Evolutionary conservation across 2,888 invertebrate species (phyloP).

Genomic region (Melanostoma scalare): DNA sequence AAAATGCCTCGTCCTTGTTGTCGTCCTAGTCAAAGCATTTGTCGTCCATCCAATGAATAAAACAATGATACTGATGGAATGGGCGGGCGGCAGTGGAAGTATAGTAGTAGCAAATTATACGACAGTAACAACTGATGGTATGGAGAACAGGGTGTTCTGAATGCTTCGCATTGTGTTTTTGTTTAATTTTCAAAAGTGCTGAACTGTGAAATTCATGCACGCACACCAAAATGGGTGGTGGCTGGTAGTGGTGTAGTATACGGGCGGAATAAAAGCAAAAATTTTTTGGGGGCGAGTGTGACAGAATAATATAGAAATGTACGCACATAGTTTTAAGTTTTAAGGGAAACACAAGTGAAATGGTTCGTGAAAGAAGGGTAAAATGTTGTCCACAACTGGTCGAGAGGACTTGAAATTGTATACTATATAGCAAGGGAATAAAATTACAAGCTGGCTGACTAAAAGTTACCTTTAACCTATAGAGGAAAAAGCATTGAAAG

Average conservation of each 20-base stretch:
- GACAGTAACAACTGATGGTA: background rate
- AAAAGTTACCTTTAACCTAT: constrained; percentile 18
- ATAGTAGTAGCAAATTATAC: background rate
- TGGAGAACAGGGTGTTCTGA: constrained; percentile 58
- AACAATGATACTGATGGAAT: constrained; percentile 56
- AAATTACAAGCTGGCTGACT: constrained; percentile 16
- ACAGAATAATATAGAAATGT: constrained; percentile 60
- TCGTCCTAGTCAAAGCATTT: constrained; percentile 45
- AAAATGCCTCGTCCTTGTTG: constrained; percentile 63
- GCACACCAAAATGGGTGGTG: constrained; percentile 45
- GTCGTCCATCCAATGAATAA: constrained; percentile 62
- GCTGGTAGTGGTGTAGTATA: background rate
- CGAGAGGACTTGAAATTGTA: constrained; percentile 26
- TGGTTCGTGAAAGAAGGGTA: constrained; percentile 72
- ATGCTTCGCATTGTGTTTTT: constrained; percentile 70
- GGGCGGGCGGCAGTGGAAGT: constrained; percentile 32
- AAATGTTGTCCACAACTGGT: constrained; percentile 62
- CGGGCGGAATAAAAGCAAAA: background rate
- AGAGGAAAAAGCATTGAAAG: background rate
- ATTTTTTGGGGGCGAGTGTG: constrained; percentile 11
- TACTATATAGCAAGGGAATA: constrained; percentile 1
- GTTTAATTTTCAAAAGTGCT: constrained; percentile 73
- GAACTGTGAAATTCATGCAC: constrained; percentile 73
- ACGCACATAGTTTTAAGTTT: constrained; percentile 73
- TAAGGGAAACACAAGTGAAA: constrained; percentile 66